These are phyloP conservation scores for Gopherus evgoodei DNA, from an alignment of 2,113 vertebrate genomes.

Conservation along the genomic window DNA sequence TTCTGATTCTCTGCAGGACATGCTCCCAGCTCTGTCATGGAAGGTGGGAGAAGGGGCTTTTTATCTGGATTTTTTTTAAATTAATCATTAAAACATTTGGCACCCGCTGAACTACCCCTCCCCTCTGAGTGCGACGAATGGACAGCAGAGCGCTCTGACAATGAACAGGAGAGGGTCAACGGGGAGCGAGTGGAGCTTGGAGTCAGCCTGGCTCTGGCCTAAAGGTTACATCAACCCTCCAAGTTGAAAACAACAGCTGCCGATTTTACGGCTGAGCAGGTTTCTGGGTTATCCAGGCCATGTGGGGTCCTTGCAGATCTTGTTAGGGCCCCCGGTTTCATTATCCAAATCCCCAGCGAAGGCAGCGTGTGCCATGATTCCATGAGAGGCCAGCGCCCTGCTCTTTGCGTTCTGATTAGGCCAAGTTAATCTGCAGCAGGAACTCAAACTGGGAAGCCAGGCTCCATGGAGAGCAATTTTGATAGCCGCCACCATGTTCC, in stretches of 20 bases:
- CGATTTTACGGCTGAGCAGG: neutral
- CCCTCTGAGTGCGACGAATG: neutral
- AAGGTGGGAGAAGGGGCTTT: no score
- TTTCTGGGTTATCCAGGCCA: neutral
- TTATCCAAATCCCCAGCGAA: neutral
- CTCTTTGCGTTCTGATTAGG: neutral
- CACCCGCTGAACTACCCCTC: neutral
- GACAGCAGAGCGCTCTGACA: neutral
- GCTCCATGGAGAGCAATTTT: neutral
- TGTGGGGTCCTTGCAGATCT: neutral
- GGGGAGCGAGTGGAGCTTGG: neutral
- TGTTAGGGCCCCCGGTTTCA: neutral
- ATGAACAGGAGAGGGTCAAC: neutral
- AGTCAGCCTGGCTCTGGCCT: neutral
- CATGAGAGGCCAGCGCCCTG: neutral
- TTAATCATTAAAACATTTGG: neutral
- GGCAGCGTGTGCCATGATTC: accelerated
- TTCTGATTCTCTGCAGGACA: no score
- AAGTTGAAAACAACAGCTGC: neutral
- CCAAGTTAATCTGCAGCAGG: neutral
- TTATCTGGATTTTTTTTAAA: no score
- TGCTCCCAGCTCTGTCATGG: no score
- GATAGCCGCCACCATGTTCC: neutral
- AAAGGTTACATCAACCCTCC: neutral
- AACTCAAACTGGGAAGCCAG: neutral